These are phyloP conservation scores for Proterorhinus semilunaris DNA, from an alignment of 2,113 vertebrate species.

Conservation along the genomic window DNA sequence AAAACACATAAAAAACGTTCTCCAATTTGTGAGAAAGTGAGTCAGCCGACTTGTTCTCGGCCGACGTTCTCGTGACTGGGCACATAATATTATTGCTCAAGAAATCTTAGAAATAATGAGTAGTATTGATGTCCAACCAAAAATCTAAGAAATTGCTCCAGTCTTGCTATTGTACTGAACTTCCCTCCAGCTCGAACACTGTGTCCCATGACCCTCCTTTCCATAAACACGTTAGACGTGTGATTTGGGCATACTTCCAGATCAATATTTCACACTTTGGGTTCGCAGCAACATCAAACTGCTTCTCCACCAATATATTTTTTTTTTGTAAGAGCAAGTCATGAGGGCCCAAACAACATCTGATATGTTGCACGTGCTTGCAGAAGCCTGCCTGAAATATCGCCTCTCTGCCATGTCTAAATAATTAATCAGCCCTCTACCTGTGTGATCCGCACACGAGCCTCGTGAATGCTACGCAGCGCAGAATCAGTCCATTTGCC, in stretches of 20 bases:
- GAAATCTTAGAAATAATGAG: no score
- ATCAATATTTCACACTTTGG: neutral
- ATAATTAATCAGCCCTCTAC: constrained; percentile 16
- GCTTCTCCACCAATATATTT: neutral
- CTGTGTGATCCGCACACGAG: neutral
- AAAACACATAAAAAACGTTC: no score
- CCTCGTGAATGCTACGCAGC: constrained; percentile 14
- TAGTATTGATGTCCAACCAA: no score
- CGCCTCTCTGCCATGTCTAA: neutral
- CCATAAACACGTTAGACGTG: neutral
- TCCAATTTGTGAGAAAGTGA: no score
- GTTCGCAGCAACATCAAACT: neutral
- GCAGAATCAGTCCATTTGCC: neutral
- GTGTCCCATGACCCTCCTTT: neutral
- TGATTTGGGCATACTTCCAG: neutral
- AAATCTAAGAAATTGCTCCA: no score
- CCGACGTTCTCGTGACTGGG: no score
- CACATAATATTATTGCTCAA: no score
- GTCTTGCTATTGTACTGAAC: neutral
- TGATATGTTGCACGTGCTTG: neutral
- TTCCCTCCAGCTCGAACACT: neutral
- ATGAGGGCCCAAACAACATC: neutral
- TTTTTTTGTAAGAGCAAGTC: neutral
- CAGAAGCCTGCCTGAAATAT: neutral
- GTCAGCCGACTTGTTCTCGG: no score